Evolutionary conservation across 2,797 vertebrate genomes (phyloP).

Genomic region (Petrocephalus schoutedeni): DNA sequence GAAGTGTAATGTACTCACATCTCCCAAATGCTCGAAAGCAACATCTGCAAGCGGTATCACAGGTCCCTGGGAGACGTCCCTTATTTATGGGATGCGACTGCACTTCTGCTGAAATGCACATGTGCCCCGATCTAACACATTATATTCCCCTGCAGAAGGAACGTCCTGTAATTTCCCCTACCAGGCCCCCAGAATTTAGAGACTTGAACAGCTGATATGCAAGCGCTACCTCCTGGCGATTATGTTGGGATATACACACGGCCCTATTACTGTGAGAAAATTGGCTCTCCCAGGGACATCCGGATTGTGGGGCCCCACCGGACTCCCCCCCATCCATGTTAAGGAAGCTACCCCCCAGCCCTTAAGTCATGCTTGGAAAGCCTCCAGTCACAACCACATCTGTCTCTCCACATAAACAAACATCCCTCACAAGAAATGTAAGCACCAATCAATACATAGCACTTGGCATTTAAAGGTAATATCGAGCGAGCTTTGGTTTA

Average conservation of each 20-base stretch:
- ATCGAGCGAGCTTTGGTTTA: not conserved
- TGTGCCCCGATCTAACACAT: not conserved
- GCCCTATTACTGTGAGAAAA: not conserved
- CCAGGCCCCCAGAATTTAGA: not conserved
- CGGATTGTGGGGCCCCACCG: not conserved
- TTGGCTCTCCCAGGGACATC: not conserved
- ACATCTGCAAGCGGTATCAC: not conserved
- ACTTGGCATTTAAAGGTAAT: not conserved
- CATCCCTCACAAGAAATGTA: not conserved
- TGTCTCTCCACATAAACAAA: slow-evolving; percentile 8
- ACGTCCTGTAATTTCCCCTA: not conserved
- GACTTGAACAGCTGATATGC: not conserved
- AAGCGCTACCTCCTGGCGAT: not conserved
- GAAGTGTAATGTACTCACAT: not conserved
- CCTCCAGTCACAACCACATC: not conserved
- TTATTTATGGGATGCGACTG: not conserved
- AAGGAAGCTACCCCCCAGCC: not conserved
- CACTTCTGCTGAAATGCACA: not conserved
- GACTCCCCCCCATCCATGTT: not conserved
- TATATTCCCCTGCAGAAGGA: not conserved
- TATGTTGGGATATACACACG: not conserved
- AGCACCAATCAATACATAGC: not conserved
- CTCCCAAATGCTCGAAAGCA: not conserved
- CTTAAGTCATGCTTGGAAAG: slow-evolving; percentile 24
- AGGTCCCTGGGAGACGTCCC: not conserved